Base-by-base conservation (phyloP, 2,113 vertebrate genomes). In the Gadus macrocephalus region DNA sequence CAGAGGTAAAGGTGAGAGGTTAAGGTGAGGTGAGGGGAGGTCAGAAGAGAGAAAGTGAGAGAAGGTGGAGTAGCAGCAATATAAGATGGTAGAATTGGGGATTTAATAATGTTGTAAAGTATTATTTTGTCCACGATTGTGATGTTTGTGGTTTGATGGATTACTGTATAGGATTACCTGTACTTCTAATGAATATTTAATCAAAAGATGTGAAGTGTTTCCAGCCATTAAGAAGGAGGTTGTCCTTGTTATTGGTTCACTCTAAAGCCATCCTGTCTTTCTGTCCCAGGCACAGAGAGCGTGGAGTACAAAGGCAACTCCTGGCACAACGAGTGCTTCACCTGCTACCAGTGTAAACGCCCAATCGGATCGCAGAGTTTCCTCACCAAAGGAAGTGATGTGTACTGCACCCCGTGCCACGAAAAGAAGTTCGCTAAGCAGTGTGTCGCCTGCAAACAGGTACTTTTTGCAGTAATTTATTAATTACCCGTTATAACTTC, bases 291-390 rank as follows among this genome's bases (percentile, higher is more conserved):
- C 78, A 90, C 92, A 68, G 94, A 95, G 82, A 98, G 93, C 0
- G 95, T 98, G 78, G 95, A 97, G 81, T 99, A 99, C 89, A 98
- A 98, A 91, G 95, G 94, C 31, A 94, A 91, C 69, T 86, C 93
- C 0, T 98, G 95, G 94, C 97, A 99, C 8, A 94, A 98, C 4
- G 94, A 97, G 42, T 99, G 97, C 62, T 99, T 99, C 90, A 95
- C 87, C 74, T 99, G 97, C 86, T 93, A 83, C 87, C 87, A 91
- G 85, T 99, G 96, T 88, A 96, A 95, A 84, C 84, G 91, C 74
- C 93, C 96, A 78, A 97, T 99, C 17, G 94, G 93, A 77, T 93
- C 96, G 0, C 92, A 93, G 86, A 98, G 94, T 80, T 99, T 99
- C 93, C 91, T 97, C 86, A 93, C 95, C 14, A 97, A 96, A 83